Evolutionary conservation across 1,140 invertebrate species (phyloP), one percentile per base, ranked within the genome.

Genomic region (Heliothis subflexa): DNA sequence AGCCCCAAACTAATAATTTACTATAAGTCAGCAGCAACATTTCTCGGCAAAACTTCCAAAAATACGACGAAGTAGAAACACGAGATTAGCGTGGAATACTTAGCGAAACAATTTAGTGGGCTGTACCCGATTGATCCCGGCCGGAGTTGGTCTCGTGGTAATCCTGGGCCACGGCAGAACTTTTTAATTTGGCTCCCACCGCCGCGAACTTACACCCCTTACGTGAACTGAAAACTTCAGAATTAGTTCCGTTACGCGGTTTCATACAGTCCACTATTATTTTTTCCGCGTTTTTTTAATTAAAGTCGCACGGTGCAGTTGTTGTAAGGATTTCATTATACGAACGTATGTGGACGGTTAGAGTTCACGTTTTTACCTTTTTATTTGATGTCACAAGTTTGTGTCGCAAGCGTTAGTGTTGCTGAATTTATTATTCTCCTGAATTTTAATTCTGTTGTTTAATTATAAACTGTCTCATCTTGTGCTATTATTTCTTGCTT

Each of bases 251-350:
- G 64, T 68, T 68, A 68, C 64, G 21, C 47, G 45, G 18, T 50
- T 68, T 25, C 64, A 68, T 68, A 25, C 18, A 68, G n/a, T 49
- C 49, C 21, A 3, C 3, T 50, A 49, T 3, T 21, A 68, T 68
- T 68, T 68, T 68, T 49, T 25, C 16, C 45, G 18, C 64, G 21
- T 68, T 68, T 68, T 49, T 68, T 68, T 68, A 68, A 68, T 68
- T 68, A 68, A 49, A 68, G 45, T 68, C 47, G 45, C 45, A 68
- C 16, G 5, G 62, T 64, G 64, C 64, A 68, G 64, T 68, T 14
- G 64, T 68, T 25, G 45, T 45, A 68, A 49, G 64, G 64, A 68
- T 68, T 68, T 68, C 16, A 50, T 68, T 68, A 68, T 68, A 68
- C n/a, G 47, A 47, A 68, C 28, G 64, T 68, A 50, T 45, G 62